Evolutionary conservation across 2,888 invertebrate species (phyloP).

Genomic region (Ochropacha duplaris): DNA sequence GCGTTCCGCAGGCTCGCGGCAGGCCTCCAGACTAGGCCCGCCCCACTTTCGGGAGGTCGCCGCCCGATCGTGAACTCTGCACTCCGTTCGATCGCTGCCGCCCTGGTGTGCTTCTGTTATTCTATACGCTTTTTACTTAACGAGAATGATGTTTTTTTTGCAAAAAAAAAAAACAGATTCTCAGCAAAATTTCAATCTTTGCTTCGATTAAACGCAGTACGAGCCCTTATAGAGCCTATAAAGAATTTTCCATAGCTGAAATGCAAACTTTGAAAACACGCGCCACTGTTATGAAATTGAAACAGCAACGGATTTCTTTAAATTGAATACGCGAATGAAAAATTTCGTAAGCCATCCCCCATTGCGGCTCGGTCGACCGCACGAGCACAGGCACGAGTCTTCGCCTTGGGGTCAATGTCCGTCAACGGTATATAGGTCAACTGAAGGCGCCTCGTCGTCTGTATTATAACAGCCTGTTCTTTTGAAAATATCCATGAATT

Average conservation of each 20-base stretch:
- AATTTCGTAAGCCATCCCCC: conserved; percentile 45
- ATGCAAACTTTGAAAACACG: not conserved
- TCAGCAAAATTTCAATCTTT: conserved; percentile 7
- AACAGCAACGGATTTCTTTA: not conserved
- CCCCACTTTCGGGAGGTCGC: conserved; percentile 74
- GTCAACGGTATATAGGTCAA: conserved; percentile 75
- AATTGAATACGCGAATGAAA: conserved; percentile 20
- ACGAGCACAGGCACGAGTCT: conserved; percentile 57
- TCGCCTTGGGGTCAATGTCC: conserved; percentile 72
- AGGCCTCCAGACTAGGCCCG: conserved; percentile 62
- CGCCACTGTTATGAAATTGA: not conserved
- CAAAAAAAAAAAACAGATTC: conserved; percentile 10
- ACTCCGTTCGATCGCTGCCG: conserved; percentile 53
- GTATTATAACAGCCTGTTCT: conserved; percentile 64
- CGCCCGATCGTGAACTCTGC: conserved; percentile 75
- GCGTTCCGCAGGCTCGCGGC: conserved; percentile 49
- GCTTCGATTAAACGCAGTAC: not conserved
- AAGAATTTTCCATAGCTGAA: not conserved
- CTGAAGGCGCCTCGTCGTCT: conserved; percentile 75
- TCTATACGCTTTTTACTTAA: conserved; percentile 20
- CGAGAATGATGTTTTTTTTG: conserved; percentile 2
- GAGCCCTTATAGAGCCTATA: not conserved
- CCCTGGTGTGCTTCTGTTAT: conserved; percentile 32
- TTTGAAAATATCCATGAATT: conserved; percentile 45
- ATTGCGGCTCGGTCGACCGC: conserved; percentile 45